These are phyloP conservation scores for Lithophane ornitopus DNA, from an alignment of 2,888 invertebrate species.

Conservation along the genomic window DNA sequence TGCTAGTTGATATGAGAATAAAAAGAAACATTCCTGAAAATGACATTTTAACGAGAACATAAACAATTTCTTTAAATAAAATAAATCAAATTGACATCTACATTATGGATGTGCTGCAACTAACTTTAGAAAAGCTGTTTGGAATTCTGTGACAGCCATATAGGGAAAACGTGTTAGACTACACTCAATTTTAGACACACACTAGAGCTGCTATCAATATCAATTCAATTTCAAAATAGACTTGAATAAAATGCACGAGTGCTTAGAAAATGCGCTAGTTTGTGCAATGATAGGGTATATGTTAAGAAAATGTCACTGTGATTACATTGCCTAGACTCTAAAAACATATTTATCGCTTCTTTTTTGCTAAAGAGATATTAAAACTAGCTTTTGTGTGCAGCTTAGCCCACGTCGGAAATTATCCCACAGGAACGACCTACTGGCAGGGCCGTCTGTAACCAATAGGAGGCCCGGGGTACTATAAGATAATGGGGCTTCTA, in stretches of 20 bases:
- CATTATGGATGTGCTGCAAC: slow-evolving; percentile 12
- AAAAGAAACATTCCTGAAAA: no score
- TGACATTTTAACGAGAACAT: no score
- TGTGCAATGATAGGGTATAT: not conserved
- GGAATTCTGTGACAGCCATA: slow-evolving; percentile 26
- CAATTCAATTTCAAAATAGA: slow-evolving; percentile 29
- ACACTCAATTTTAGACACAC: slow-evolving; percentile 19
- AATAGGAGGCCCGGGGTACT: no score
- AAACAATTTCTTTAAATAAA: not conserved
- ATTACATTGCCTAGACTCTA: no score
- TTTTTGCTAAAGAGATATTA: no score
- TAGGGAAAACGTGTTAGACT: slow-evolving; percentile 13
- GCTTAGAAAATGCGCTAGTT: not conserved
- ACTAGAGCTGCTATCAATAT: slow-evolving; percentile 24
- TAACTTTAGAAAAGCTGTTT: slow-evolving; percentile 15
- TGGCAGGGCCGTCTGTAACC: no score
- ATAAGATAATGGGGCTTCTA: no score
- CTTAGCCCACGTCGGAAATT: no score
- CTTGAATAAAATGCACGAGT: slow-evolving; percentile 16
- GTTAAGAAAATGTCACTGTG: not conserved
- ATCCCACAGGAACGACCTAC: no score
- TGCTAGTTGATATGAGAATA: not conserved
- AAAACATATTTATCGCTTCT: no score
- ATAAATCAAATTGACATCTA: slow-evolving; percentile 1
- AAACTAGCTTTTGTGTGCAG: no score